phyloP scores from a whole-genome alignment of 1,140 invertebrate genomes.

The Bombus confusus region DNA sequence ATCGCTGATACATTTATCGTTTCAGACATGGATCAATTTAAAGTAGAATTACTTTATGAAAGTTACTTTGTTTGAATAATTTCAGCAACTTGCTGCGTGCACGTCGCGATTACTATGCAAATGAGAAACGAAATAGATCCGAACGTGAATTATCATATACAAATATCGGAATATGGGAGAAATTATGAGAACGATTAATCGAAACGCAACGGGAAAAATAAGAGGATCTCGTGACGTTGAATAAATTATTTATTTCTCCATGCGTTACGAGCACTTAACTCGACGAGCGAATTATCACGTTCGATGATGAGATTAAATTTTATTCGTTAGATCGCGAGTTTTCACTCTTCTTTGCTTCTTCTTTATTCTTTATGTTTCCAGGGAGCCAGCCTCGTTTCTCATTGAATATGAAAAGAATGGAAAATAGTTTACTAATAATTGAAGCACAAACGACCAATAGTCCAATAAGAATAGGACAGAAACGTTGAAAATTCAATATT shows the following conservation, averaged over 20 bases:
- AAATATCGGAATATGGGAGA: not conserved
- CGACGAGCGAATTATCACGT: conserved; percentile 7
- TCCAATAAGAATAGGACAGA: not conserved
- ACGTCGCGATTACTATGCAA: conserved; percentile 30
- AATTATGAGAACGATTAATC: conserved; percentile 35
- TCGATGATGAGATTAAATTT: conserved; percentile 12
- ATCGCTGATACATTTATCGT: not conserved
- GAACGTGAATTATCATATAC: conserved; percentile 22
- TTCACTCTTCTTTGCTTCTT: not conserved
- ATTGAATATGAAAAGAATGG: not conserved
- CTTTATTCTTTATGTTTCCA: not conserved
- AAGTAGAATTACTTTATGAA: conserved; percentile 5
- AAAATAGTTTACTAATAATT: not conserved
- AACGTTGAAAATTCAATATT: not conserved
- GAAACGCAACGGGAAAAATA: conserved; percentile 15
- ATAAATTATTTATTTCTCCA: conserved; percentile 40
- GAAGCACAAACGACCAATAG: not conserved
- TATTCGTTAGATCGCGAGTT: not conserved
- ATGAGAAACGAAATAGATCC: conserved; percentile 24
- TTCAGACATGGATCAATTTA: not conserved
- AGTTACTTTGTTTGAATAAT: not conserved
- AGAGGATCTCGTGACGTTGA: conserved; percentile 21
- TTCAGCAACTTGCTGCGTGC: not conserved
- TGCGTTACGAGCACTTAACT: not conserved
- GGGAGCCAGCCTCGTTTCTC: not conserved